Evolutionary conservation across 2,797 vertebrate genomes (phyloP).

Genomic region (Thunnus albacares): DNA sequence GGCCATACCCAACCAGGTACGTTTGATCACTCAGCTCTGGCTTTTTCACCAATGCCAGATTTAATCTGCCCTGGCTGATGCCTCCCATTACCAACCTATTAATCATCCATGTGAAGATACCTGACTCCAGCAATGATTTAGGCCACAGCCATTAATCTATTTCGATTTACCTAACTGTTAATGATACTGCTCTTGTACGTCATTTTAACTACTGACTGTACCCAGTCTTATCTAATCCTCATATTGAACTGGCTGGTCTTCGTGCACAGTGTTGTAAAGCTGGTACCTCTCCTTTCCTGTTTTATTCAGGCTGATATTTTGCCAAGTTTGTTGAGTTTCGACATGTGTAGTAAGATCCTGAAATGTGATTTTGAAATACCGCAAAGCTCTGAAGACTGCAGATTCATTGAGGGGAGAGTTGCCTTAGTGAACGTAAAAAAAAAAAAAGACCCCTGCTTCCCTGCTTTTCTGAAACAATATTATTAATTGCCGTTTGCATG

Average conservation of each 20-base stretch:
- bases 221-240: constrained; percentile 23
- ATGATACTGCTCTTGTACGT: constrained; percentile 21
- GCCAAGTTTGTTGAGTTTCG: constrained; percentile 2
- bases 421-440: constrained; percentile 28
- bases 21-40: constrained; percentile 24
- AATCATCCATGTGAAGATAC: constrained; percentile 55
- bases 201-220: constrained; percentile 15
- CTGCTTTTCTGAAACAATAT: constrained; percentile 59
- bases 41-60: constrained; percentile 54
- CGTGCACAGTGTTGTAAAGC: constrained; percentile 20
- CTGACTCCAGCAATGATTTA: constrained; percentile 40
- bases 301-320: constrained; percentile 23
- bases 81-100: constrained; percentile 52
- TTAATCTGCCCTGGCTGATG: constrained; percentile 51
- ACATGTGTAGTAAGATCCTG: constrained; percentile 1
- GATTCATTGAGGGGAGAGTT: constrained; percentile 43
- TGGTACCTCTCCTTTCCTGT: constrained; percentile 17
- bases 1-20: constrained; percentile 96
- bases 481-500: constrained; percentile 79
- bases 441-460: constrained; percentile 25
- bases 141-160: constrained; percentile 39
- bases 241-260: constrained; percentile 27
- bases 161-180: constrained; percentile 29
- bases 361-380: not conserved
- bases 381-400: constrained; percentile 19